Base-by-base conservation (phyloP, 64 coral and sea anemone species). In the Anthopleura sola region DNA sequence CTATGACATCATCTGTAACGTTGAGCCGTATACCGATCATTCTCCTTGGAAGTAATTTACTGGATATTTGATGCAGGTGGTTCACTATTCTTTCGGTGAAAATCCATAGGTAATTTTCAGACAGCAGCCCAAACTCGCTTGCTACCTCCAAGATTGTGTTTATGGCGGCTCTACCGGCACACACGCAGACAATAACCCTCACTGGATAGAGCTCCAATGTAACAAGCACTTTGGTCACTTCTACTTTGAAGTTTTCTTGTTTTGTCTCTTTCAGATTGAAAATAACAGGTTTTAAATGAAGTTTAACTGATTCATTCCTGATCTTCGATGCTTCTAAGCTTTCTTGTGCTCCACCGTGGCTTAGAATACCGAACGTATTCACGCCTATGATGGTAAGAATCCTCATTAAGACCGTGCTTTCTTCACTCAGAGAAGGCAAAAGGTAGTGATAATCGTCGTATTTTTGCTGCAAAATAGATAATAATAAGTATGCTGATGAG, bases 91-190 rank as follows among this genome's bases (percentile, higher is more conserved):
- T 37, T 32, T 88, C 86, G 8, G 75, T 88, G n/a, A 32, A 75
- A 80, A 88, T 60, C 86, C 86, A 88, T 23, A 88, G 56, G 38
- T 79, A 88, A 1, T 81, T 8, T 17, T 66, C 54, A 13, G 75
- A 55, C 13, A 80, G 21, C 49, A 88, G n/a, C 12, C 86, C 86
- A 37, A 80, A 20, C 23, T 81, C 76, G 2, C 2, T 44, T 21
- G 86, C 74, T 38, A 38, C 54, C 5, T 78, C 29, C 23, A 88
- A 60, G 15, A 80, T 37, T 36, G 49, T 60, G 17, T 62, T 47
- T 7, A 57, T 68, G 17, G 21, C 50, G 17, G 21, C 50, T 5
- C 79, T 17, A 13, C 60, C 49, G 6, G 55, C n/a, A 24, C 86
- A 88, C 36, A 55, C 49, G 29, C 78, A 80, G 32, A 88, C 75